These are phyloP conservation scores for Sebastes wilsoni DNA, from an alignment of 2,797 vertebrate genomes.

Conservation along the genomic window DNA sequence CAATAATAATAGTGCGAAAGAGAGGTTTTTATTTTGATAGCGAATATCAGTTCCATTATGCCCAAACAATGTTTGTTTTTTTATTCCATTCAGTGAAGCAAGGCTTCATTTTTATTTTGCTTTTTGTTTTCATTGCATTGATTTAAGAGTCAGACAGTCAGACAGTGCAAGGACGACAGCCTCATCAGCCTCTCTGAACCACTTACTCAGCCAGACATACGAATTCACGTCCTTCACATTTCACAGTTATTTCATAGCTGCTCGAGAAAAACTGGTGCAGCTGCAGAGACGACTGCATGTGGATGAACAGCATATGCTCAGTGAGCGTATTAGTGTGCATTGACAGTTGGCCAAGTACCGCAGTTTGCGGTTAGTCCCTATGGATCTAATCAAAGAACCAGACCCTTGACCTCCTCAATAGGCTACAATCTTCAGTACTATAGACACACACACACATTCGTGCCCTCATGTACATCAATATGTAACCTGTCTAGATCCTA, in stretches of 20 bases:
- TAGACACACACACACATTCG: not conserved
- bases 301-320: not conserved
- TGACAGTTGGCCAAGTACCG: not conserved
- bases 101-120: not conserved
- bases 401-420: not conserved
- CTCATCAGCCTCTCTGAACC: not conserved
- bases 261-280: not conserved
- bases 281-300: not conserved
- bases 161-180: not conserved
- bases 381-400: conserved; percentile 15
- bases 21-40: not conserved
- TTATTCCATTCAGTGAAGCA: not conserved
- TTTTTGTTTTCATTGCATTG: not conserved
- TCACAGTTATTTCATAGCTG: not conserved
- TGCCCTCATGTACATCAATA: not conserved
- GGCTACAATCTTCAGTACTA: not conserved
- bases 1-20: not conserved
- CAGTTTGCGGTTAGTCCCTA: not conserved
- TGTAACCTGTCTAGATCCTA: not conserved
- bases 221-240: not conserved
- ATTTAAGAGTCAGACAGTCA: not conserved
- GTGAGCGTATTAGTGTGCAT: not conserved
- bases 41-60: not conserved
- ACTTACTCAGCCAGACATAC: not conserved
- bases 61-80: not conserved